These are phyloP conservation scores for Ectemnius cavifrons DNA, from an alignment of 2,888 invertebrate species.

Conservation along the genomic window DNA sequence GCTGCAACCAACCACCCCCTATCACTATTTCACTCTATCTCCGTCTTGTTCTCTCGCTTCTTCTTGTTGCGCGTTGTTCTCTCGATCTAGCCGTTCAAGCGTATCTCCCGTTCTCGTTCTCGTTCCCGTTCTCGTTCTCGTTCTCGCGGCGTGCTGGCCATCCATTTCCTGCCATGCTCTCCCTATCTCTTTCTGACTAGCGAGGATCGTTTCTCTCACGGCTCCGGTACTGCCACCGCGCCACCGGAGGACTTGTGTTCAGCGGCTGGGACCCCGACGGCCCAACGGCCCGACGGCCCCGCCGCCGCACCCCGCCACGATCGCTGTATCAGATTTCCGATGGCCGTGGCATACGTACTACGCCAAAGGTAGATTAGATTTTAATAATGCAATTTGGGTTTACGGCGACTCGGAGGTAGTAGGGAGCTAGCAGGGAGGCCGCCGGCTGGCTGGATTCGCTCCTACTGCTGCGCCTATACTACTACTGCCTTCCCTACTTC, in stretches of 20 bases:
- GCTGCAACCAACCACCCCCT: slow-evolving; percentile 10
- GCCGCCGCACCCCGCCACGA: slow-evolving; percentile 21
- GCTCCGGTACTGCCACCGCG: background rate
- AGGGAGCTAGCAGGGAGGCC: slow-evolving; percentile 14
- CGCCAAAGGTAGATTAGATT: slow-evolving; percentile 73
- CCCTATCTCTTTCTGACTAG: background rate
- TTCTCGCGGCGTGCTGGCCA: slow-evolving; percentile 11
- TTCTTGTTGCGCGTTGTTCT: slow-evolving; percentile 1
- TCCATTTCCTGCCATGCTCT: slow-evolving; percentile 18
- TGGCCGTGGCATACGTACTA: slow-evolving; percentile 58
- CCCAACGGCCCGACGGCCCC: too few relatives aligned
- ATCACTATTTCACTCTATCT: slow-evolving; percentile 11
- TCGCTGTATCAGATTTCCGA: slow-evolving; percentile 63
- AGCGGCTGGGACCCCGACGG: background rate
- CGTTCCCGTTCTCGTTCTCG: slow-evolving; percentile 4
- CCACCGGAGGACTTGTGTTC: too few relatives aligned
- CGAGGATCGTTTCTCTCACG: background rate
- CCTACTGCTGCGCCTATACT: too few relatives aligned
- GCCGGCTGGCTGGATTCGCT: too few relatives aligned
- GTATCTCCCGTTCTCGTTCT: slow-evolving; percentile 1
- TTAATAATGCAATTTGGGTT: slow-evolving; percentile 74
- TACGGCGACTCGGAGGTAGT: slow-evolving; percentile 54
- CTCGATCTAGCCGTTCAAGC: slow-evolving; percentile 6
- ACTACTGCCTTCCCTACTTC: too few relatives aligned
- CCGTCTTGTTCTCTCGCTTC: background rate